phyloP scores from a whole-genome alignment of 2,113 vertebrate species.

The Paraplagusia blochii region DNA sequence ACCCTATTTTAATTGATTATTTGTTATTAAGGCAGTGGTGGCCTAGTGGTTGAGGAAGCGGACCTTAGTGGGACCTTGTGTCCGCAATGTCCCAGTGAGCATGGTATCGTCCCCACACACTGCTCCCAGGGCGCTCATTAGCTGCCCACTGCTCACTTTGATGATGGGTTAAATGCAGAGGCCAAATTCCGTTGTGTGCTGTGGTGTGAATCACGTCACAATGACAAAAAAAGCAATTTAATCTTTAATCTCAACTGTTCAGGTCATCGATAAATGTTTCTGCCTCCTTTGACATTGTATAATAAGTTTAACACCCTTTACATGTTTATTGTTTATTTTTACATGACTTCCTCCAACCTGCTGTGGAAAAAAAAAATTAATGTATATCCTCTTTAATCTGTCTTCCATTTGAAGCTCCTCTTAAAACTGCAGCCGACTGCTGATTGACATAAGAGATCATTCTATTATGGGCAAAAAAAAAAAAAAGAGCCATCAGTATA shows the following conservation, averaged over 20 bases:
- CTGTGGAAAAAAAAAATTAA: constrained; percentile 22
- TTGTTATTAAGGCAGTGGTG: no score
- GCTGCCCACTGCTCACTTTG: no score
- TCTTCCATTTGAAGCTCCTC: constrained; percentile 48
- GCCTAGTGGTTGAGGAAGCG: no score
- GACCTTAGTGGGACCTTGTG: constrained; percentile 1
- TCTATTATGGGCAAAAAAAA: constrained; percentile 67
- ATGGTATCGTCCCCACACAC: no score
- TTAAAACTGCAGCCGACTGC: constrained; percentile 61
- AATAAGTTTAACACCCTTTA: constrained; percentile 22
- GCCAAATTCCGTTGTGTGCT: no score
- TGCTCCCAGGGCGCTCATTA: no score
- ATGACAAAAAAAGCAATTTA: no score
- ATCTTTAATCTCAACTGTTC: constrained; percentile 21
- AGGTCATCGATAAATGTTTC: no score
- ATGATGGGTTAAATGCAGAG: no score
- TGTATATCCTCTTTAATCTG: constrained; percentile 28
- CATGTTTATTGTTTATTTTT: constrained; percentile 12
- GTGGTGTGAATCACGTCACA: no score
- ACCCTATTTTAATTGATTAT: no score
- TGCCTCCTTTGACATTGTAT: constrained; percentile 28
- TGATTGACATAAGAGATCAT: constrained; percentile 61
- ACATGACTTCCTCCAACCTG: constrained; percentile 8
- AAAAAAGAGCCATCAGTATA: constrained; percentile 63
- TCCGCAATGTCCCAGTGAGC: no score